Evolutionary conservation across 2,113 vertebrate species (phyloP).

Genomic region (Carassius auratus): DNA sequence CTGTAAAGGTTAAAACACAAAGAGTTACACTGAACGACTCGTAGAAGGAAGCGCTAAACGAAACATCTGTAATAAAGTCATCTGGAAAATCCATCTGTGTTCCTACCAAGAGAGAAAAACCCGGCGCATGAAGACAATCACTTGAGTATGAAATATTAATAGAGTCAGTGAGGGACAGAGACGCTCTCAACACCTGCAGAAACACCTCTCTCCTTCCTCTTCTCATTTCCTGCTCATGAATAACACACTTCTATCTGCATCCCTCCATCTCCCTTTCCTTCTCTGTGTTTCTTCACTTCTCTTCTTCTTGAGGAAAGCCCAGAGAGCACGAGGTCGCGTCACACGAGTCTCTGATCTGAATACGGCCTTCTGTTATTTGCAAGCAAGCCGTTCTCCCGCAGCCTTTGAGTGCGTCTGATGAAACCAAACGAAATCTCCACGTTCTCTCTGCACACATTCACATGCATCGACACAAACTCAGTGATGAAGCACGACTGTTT

Average conservation of each 20-base stretch:
- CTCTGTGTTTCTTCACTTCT: neutral
- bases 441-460: neutral
- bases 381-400: neutral
- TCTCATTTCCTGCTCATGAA: conserved; percentile 74
- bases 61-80: conserved; percentile 26
- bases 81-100: conserved; percentile 15
- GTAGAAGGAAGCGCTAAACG: neutral
- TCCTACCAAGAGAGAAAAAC: neutral
- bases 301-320: neutral
- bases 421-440: conserved; percentile 71
- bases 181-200: neutral
- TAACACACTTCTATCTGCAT: conserved; percentile 72
- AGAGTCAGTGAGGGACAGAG: neutral
- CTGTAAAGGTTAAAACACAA: neutral
- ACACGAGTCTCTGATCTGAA: conserved; percentile 4
- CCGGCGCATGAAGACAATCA: conserved; percentile 2
- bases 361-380: neutral
- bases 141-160: conserved; percentile 42
- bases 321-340: neutral
- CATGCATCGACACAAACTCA: neutral
- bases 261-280: conserved; percentile 19
- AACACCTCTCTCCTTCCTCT: conserved; percentile 30
- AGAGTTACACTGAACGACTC: neutral
- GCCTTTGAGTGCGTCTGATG: conserved; percentile 62
- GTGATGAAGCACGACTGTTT: neutral